Evolutionary conservation across 2,113 vertebrate species (phyloP).

Genomic region (Erythrolamprus reginae): DNA sequence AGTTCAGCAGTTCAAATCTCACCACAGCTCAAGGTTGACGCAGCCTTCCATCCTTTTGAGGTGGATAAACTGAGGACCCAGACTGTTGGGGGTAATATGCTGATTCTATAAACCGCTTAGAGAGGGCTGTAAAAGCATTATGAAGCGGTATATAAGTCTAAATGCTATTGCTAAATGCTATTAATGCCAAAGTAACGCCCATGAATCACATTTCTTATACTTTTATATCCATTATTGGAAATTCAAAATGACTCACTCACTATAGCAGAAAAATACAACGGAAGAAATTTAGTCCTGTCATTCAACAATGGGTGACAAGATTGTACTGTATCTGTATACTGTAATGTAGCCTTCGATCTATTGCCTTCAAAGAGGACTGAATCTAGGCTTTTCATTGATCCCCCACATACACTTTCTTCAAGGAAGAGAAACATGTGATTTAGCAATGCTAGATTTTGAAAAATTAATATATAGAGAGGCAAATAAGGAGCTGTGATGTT

Average conservation of each 20-base stretch:
- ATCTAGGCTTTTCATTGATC: background rate
- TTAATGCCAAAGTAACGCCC: background rate
- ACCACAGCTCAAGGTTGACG: too few species aligned
- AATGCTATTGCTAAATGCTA: too few species aligned
- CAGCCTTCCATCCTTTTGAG: too few species aligned
- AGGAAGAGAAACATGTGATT: background rate
- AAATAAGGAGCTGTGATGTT: too few species aligned
- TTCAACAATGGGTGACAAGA: background rate
- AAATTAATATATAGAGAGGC: too few species aligned
- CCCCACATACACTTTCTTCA: background rate
- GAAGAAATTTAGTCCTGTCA: background rate
- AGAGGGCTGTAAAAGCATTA: too few species aligned
- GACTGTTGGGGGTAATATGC: too few species aligned
- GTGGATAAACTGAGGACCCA: too few species aligned
- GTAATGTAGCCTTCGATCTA: background rate
- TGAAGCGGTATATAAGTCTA: too few species aligned
- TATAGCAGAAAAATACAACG: background rate
- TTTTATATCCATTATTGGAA: background rate
- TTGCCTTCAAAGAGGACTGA: background rate
- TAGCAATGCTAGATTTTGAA: background rate
- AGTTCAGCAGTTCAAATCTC: too few species aligned
- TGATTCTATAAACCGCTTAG: too few species aligned
- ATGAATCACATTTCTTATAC: background rate
- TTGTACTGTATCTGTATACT: background rate
- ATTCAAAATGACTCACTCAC: background rate